phyloP scores from a whole-genome alignment of 1,140 invertebrate species.

The Heterodera schachtii region DNA sequence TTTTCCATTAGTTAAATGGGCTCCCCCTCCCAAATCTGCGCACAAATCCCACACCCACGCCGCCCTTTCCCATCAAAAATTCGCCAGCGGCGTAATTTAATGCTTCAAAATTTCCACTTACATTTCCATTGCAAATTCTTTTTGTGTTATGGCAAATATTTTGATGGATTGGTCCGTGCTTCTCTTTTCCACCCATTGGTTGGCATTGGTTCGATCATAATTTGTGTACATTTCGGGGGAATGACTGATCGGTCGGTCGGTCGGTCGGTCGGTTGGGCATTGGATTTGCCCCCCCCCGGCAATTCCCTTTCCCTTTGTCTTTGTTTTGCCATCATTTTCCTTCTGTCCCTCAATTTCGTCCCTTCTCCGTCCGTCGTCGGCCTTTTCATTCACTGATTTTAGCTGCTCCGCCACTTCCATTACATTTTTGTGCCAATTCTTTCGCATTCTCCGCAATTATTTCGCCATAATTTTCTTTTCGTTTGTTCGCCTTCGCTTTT shows the following conservation, averaged over 20 bases:
- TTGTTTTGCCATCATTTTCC: too few relatives aligned
- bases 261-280: too few relatives aligned
- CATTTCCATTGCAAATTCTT: neutral
- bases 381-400: too few relatives aligned
- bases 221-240: neutral
- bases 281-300: too few relatives aligned
- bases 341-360: too few relatives aligned
- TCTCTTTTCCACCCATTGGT: neutral
- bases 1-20: slow-evolving; percentile 17
- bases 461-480: neutral
- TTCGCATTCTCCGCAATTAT: neutral
- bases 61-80: neutral
- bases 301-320: too few relatives aligned
- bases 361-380: too few relatives aligned
- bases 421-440: too few relatives aligned
- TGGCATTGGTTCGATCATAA: neutral
- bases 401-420: too few relatives aligned
- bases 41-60: neutral
- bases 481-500: neutral
- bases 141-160: neutral
- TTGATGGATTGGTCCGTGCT: neutral
- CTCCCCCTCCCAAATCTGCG: neutral
- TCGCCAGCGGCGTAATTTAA: neutral
- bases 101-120: neutral
- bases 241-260: neutral